Evolutionary conservation across 1,140 invertebrate species (phyloP), one percentile per base, ranked within the genome.

Genomic region (Batillaria attramentaria): DNA sequence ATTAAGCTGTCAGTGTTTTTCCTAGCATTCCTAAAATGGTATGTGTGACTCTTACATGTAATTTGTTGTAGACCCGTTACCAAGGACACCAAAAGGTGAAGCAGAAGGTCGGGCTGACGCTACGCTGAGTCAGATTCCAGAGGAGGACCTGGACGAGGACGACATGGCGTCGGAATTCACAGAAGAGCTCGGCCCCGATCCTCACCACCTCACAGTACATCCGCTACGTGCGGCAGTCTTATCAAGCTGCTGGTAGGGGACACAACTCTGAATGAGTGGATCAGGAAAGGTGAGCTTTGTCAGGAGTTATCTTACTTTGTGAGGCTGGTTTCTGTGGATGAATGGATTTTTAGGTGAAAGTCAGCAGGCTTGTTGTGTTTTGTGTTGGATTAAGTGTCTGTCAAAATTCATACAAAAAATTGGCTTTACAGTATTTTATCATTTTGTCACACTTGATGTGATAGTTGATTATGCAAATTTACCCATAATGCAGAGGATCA

Each of bases 211-310:
- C 76, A 35, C 86, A 89, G 84, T 91, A 90, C 79, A 87, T 86
- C 77, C 82, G 82, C 41, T 91, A 91, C 80, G 80, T 90, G 5
- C 79, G n/a, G 81, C 8, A 88, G 87, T 66, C 84, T 91, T 13
- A 85, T 91, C 70, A 90, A 89, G 72, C 60, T 91, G 10, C 81
- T 91, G 20, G 85, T 90, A 57, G 89, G 89, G 68, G 87, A 91
- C 79, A 80, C 75, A 46, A 84, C 79, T 13, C 84, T 89, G 0
- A 87, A 87, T 72, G 82, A 87, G 13, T 91, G 90, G 90, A 70
- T 87, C 20, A 87, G 84, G 78, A 88, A 89, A 88, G 89, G 89
- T 90, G 66, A 70, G n/a, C n/a, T n/a, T n/a, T n/a, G n/a, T n/a
- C n/a, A n/a, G n/a, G n/a, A n/a, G n/a, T n/a, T n/a, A n/a, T n/a